phyloP scores from a whole-genome alignment of 2,888 invertebrate species.

The Cephus rjabovi region DNA sequence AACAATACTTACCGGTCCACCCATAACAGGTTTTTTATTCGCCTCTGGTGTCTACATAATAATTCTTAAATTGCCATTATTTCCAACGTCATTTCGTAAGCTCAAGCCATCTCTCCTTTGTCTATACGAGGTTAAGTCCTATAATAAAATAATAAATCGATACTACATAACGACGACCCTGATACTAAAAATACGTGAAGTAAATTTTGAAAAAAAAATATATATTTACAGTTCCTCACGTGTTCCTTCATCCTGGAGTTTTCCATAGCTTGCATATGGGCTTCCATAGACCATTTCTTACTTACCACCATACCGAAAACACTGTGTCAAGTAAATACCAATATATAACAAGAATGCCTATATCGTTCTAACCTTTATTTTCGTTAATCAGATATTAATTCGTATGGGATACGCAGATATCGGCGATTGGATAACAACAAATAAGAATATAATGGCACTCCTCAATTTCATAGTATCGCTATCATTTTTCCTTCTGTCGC shows the following conservation, averaged over 20 bases:
- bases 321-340: slow-evolving; percentile 44
- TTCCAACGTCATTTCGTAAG: slow-evolving; percentile 46
- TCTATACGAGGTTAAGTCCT: slow-evolving; percentile 47
- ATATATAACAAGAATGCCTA: neutral
- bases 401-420: neutral
- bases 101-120: slow-evolving; percentile 37
- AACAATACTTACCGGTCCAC: slow-evolving; percentile 40
- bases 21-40: slow-evolving; percentile 47
- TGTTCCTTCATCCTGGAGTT: slow-evolving; percentile 55
- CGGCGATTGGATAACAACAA: slow-evolving; percentile 24
- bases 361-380: neutral
- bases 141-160: neutral
- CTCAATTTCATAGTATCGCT: slow-evolving; percentile 35
- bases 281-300: slow-evolving; percentile 51
- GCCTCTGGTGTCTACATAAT: slow-evolving; percentile 49
- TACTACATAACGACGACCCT: no score
- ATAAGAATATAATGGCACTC: slow-evolving; percentile 33
- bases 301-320: slow-evolving; percentile 41
- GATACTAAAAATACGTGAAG: neutral
- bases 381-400: neutral
- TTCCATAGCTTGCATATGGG: slow-evolving; percentile 52
- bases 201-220: neutral
- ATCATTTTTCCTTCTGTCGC: slow-evolving; percentile 39
- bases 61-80: slow-evolving; percentile 38
- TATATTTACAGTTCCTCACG: slow-evolving; percentile 46